Evolutionary conservation across 2,888 invertebrate species (phyloP).

Genomic region (Catocala nupta): DNA sequence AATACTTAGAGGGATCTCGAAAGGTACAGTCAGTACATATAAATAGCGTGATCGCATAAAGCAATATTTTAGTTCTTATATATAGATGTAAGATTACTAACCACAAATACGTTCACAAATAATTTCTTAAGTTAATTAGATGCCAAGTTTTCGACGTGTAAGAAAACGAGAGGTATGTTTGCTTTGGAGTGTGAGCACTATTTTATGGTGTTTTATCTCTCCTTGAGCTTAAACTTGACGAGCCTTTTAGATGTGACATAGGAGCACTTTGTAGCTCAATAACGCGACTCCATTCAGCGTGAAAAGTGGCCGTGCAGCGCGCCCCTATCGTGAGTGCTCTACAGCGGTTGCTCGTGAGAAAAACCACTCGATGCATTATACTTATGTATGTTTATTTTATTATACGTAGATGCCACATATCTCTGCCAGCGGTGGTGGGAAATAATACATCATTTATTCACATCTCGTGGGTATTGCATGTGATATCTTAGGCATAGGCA

Average conservation of each 20-base stretch:
- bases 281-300: slow-evolving; percentile 61
- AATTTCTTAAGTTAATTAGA: neutral
- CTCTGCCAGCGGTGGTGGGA: neutral
- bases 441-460: neutral
- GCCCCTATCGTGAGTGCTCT: slow-evolving; percentile 51
- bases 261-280: slow-evolving; percentile 72
- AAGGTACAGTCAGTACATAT: slow-evolving; percentile 1
- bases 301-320: slow-evolving; percentile 60
- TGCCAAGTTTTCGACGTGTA: neutral
- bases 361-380: slow-evolving; percentile 42
- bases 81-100: too few relatives aligned
- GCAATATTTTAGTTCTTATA: too few relatives aligned
- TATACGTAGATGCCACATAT: slow-evolving; percentile 2
- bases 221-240: slow-evolving; percentile 55
- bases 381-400: slow-evolving; percentile 1
- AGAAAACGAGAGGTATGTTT: neutral
- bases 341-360: slow-evolving; percentile 47
- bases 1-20: slow-evolving; percentile 6
- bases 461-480: slow-evolving; percentile 1
- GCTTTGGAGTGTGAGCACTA: slow-evolving; percentile 16
- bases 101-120: too few relatives aligned
- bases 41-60: too few relatives aligned
- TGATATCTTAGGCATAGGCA: neutral
- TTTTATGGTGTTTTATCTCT: slow-evolving; percentile 45
- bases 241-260: slow-evolving; percentile 64